Percentiles rank a stretch among this genome's conserved stretches.
Conservation (phyloP, 1,140 invertebrate species). For the Apolygus lucorum region DNA sequence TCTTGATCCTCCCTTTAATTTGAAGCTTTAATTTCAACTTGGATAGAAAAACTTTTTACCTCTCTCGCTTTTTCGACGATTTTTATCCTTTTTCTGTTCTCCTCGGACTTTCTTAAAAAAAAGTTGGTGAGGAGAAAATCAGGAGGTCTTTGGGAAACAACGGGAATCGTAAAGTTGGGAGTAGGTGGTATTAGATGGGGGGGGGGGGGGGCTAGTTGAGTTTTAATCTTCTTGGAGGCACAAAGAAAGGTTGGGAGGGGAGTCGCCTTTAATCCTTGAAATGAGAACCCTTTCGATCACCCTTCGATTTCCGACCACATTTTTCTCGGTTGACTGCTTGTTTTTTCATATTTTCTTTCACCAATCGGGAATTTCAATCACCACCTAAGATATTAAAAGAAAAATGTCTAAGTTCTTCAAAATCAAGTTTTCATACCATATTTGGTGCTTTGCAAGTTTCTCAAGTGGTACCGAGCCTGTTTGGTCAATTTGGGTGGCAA, state of each 20-base stretch:
- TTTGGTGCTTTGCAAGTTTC: too few species aligned
- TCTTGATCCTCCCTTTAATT: not conserved
- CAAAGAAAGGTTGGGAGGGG: not conserved
- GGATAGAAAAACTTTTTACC: not conserved
- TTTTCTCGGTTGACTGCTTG: not conserved
- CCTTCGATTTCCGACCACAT: not conserved
- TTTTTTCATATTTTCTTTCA: too few species aligned
- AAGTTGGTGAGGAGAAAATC: not conserved
- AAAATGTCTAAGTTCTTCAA: too few species aligned
- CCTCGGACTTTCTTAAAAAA: not conserved
- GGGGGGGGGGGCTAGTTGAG: not conserved
- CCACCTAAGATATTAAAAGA: too few species aligned
- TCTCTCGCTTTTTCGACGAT: not conserved
- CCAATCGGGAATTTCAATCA: too few species aligned
- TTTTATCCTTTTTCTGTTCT: not conserved
- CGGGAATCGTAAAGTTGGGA: not conserved
- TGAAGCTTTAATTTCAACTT: slow-evolving; percentile 1
- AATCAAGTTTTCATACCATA: too few species aligned
- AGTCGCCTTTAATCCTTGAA: not conserved
- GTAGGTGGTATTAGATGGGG: not conserved
- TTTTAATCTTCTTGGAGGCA: not conserved
- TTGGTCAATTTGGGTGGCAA: too few species aligned
- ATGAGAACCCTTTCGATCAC: not conserved
- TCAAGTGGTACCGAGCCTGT: too few species aligned
- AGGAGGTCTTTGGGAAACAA: not conserved